These are phyloP conservation scores for Hippocampus mohnikei DNA, from an alignment of 2,113 vertebrate genomes.

Conservation along the genomic window DNA sequence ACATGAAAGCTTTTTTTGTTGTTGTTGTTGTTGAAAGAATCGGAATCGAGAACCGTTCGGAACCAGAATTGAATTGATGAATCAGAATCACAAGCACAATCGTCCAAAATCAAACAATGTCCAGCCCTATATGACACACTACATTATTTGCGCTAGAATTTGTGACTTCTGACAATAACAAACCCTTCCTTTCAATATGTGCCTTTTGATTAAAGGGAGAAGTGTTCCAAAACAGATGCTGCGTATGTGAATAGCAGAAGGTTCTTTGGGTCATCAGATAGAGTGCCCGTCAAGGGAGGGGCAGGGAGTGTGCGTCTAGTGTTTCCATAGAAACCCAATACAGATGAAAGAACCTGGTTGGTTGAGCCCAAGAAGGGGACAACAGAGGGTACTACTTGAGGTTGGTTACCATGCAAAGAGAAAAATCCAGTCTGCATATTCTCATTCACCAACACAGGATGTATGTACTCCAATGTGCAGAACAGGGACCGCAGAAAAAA, in stretches of 20 bases:
- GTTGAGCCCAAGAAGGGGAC: constrained; percentile 27
- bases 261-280: constrained; percentile 56
- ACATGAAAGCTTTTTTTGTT: too few species aligned
- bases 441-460: constrained; percentile 43
- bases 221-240: constrained; percentile 43
- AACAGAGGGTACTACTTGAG: constrained; percentile 49
- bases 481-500: constrained; percentile 19
- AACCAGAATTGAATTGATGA: too few species aligned
- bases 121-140: background rate
- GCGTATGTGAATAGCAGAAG: constrained; percentile 13
- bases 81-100: too few species aligned
- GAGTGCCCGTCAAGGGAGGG: constrained; percentile 54
- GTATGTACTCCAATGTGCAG: background rate
- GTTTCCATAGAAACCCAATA: constrained; percentile 54
- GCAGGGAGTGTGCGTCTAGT: constrained; percentile 18
- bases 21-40: too few species aligned
- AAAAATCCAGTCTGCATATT: constrained; percentile 29
- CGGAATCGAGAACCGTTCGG: too few species aligned
- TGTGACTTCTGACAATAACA: constrained; percentile 4
- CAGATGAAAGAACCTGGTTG: constrained; percentile 55
- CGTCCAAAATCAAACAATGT: background rate
- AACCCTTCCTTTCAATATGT: constrained; percentile 9
- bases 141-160: background rate
- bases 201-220: constrained; percentile 15
- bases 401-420: constrained; percentile 31